These are phyloP conservation scores for Cossypha caffra DNA, from an alignment of 2,797 vertebrate genomes.

Conservation along the genomic window DNA sequence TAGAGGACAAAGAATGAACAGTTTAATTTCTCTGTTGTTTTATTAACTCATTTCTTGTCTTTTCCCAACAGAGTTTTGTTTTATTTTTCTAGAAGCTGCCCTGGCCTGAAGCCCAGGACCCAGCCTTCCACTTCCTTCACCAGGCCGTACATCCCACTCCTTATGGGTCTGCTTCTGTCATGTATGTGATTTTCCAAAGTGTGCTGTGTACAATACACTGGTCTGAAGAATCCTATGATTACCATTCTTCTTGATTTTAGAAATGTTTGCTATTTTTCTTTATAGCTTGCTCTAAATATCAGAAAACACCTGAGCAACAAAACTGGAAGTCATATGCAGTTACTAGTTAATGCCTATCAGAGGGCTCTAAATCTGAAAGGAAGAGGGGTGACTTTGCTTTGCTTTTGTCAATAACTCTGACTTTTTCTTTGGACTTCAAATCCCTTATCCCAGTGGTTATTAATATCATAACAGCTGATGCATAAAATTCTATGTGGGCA, in stretches of 20 bases:
- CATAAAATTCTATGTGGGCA: not conserved
- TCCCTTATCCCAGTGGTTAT: not conserved
- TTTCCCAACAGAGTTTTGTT: not conserved
- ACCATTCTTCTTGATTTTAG: not conserved
- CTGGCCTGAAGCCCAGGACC: not conserved
- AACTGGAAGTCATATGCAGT: not conserved
- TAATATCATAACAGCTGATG: not conserved
- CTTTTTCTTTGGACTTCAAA: not conserved
- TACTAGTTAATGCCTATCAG: not conserved
- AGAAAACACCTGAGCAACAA: not conserved
- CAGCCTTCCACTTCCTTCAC: not conserved
- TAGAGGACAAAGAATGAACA: not conserved
- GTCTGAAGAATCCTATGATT: not conserved
- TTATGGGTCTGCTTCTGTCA: not conserved
- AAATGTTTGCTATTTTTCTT: not conserved
- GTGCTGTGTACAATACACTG: not conserved
- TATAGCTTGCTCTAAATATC: not conserved
- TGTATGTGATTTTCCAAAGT: not conserved
- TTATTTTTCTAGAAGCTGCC: not conserved
- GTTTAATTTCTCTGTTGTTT: not conserved
- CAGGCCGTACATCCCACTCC: accelerated
- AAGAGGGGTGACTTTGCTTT: not conserved
- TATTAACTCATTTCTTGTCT: not conserved
- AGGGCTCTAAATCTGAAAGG: not conserved
- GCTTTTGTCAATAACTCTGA: not conserved